A percentile compares a stretch with the other conserved stretches of the same genome.
Evolutionary conservation across 2,888 invertebrate genomes (phyloP).

Genomic region (Tetragonula carbonaria): DNA sequence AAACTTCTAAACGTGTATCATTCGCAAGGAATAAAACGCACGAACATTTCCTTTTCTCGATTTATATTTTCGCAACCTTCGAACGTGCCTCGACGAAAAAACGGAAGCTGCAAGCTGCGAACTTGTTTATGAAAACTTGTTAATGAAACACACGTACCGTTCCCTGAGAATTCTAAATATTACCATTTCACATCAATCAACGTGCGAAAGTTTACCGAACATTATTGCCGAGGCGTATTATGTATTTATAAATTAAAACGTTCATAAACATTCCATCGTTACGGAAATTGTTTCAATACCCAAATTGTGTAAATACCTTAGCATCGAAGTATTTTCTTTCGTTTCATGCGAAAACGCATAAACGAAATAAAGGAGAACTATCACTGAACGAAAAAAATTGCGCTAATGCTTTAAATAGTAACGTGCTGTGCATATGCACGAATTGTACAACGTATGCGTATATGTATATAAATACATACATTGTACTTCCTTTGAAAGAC

Average conservation of each 20-base stretch:
- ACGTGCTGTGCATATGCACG: neutral
- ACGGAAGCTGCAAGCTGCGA: constrained; percentile 18
- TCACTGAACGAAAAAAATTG: neutral
- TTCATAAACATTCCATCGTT: neutral
- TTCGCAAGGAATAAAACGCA: too few relatives aligned
- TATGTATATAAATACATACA: constrained; percentile 24
- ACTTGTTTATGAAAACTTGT: constrained; percentile 34
- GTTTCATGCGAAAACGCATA: neutral
- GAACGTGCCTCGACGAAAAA: constrained; percentile 5
- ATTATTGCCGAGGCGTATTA: constrained; percentile 3
- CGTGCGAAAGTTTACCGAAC: constrained; percentile 1
- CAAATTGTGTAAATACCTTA: neutral
- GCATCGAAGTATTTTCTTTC: neutral
- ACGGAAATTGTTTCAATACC: neutral
- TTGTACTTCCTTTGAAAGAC: constrained; percentile 67
- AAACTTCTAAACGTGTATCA: neutral
- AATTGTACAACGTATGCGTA: neutral
- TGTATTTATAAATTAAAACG: constrained; percentile 17
- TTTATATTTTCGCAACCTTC: constrained; percentile 15
- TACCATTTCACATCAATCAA: constrained; percentile 7
- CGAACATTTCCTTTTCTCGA: neutral
- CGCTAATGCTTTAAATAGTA: constrained; percentile 54
- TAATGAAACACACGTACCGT: constrained; percentile 36
- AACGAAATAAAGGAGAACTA: neutral
- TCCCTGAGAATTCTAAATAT: constrained; percentile 22